Percentiles rank a stretch among this genome's conserved stretches.
These are phyloP conservation scores for Rhabdomys pumilio DNA, from an alignment of 2,797 vertebrate species.

Conservation along the genomic window DNA sequence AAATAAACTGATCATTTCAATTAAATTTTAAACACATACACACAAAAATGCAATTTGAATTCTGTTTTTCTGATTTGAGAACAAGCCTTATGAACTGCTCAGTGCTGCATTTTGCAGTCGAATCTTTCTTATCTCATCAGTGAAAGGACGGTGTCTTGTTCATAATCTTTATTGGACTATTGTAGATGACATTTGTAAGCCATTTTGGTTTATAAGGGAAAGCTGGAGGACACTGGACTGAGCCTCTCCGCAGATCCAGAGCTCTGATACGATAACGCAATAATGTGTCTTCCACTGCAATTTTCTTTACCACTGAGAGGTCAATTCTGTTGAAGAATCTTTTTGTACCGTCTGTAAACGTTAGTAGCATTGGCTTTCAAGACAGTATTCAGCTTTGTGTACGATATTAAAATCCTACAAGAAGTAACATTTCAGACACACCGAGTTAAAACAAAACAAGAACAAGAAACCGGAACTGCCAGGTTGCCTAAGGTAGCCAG, in stretches of 20 bases:
- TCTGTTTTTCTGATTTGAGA: conserved; percentile 72
- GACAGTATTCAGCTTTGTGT: conserved; percentile 70
- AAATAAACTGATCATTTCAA: conserved; percentile 82
- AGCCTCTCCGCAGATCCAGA: conserved; percentile 77
- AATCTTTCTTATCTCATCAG: conserved; percentile 83
- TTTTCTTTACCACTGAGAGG: conserved; percentile 80
- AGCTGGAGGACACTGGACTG: conserved; percentile 48
- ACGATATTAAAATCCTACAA: conserved; percentile 83
- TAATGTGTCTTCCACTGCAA: conserved; percentile 63
- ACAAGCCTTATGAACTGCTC: conserved; percentile 74
- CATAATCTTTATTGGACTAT: conserved; percentile 81
- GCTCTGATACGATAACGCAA: conserved; percentile 69
- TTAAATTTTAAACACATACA: conserved; percentile 73
- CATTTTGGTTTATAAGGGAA: conserved; percentile 69
- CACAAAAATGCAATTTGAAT: conserved; percentile 71
- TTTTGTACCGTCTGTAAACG: conserved; percentile 72
- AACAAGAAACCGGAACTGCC: background rate
- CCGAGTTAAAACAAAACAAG: background rate
- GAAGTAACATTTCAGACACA: conserved; percentile 61
- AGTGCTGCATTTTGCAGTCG: conserved; percentile 62
- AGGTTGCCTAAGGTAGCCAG: conserved; percentile 59
- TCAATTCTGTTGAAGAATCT: conserved; percentile 81
- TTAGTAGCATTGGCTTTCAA: conserved; percentile 65
- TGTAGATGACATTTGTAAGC: conserved; percentile 75
- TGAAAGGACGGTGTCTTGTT: conserved; percentile 72